These are phyloP conservation scores for Drosophila birchii DNA, from an alignment of 2,888 invertebrate genomes.

Conservation along the genomic window DNA sequence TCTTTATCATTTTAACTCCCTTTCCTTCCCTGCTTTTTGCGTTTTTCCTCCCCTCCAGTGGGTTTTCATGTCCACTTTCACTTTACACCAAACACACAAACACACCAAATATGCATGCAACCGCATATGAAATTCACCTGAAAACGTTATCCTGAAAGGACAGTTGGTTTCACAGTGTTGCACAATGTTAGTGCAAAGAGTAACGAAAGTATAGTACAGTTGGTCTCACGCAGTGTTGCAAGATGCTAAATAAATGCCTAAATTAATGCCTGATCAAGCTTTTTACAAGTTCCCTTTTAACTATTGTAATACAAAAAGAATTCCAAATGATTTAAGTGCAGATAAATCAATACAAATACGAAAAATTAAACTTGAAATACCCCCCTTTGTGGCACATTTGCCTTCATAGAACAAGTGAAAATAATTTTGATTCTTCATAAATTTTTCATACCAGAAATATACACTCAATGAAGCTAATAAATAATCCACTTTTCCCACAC, in stretches of 20 bases:
- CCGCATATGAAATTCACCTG: conserved; percentile 2
- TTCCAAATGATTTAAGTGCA: neutral
- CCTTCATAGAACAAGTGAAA: neutral
- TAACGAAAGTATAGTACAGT: too few species aligned
- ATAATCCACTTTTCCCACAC: conserved; percentile 14
- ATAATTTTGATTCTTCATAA: neutral
- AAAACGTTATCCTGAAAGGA: neutral
- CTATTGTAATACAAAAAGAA: neutral
- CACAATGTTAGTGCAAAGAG: neutral
- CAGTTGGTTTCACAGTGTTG: conserved; percentile 21
- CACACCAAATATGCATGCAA: neutral
- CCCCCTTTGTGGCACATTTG: neutral
- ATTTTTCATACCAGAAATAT: conserved; percentile 10
- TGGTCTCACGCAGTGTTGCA: neutral
- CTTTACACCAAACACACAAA: conserved; percentile 11
- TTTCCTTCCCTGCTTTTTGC: conserved; percentile 1
- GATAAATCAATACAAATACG: neutral
- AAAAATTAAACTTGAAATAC: neutral
- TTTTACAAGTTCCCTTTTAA: too few species aligned
- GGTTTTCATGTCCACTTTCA: conserved; percentile 28
- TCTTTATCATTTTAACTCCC: neutral
- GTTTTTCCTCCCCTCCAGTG: conserved; percentile 10
- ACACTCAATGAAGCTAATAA: conserved; percentile 12
- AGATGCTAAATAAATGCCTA: neutral
- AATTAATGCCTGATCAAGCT: neutral